Evolutionary conservation across 2,113 vertebrate genomes (phyloP).

Genomic region (Ailuropoda melanoleuca): DNA sequence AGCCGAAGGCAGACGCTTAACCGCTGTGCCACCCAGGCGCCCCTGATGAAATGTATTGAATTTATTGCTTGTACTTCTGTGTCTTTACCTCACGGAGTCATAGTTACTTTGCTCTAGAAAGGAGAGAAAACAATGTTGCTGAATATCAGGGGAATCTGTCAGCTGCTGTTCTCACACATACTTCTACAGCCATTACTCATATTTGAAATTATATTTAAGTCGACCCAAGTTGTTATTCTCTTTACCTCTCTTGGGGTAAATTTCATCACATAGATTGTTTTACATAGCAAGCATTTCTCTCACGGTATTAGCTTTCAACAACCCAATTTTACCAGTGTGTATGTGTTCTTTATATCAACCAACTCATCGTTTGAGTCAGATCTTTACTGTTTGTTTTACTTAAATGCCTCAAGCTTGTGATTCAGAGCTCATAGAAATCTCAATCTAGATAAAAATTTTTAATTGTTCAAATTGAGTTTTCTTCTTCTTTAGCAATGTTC

Average conservation of each 20-base stretch:
- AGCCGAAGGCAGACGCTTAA: too few species aligned
- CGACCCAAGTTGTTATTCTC: neutral
- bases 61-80: neutral
- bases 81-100: neutral
- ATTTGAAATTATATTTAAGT: neutral
- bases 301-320: neutral
- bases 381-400: neutral
- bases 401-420: neutral
- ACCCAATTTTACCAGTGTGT: neutral
- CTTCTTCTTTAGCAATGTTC: neutral
- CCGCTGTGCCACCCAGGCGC: too few species aligned
- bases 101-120: neutral
- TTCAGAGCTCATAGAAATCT: neutral
- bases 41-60: neutral
- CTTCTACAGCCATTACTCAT: neutral
- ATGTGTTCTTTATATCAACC: neutral
- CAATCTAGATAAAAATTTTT: neutral
- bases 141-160: neutral
- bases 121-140: neutral
- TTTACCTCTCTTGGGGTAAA: neutral
- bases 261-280: neutral
- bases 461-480: neutral
- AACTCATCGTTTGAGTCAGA: neutral
- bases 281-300: neutral
- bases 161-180: neutral